Conservation (phyloP, 2,797 vertebrate genomes). For the Pygocentrus nattereri region DNA sequence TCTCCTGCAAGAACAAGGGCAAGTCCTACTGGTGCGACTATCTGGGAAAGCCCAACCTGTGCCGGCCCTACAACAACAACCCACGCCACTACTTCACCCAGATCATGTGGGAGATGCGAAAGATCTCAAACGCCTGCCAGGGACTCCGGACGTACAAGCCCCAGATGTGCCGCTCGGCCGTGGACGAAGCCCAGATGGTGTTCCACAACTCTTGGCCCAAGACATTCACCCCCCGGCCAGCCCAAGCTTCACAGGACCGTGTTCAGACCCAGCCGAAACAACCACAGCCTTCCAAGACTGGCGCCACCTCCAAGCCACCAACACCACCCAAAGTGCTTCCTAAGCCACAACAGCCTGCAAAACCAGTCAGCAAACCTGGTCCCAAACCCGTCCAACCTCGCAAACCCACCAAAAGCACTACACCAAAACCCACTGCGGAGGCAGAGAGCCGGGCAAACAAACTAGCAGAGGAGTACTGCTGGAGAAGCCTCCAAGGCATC, state of each 20-base stretch:
- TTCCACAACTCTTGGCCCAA: slow-evolving; percentile 73
- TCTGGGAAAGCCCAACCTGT: slow-evolving; percentile 79
- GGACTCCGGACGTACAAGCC: slow-evolving; percentile 76
- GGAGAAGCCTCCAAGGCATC: slow-evolving; percentile 83
- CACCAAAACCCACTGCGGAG: slow-evolving; percentile 46
- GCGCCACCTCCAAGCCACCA: slow-evolving; percentile 56
- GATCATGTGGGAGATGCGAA: slow-evolving; percentile 82
- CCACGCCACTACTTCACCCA: slow-evolving; percentile 87
- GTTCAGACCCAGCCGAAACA: slow-evolving; percentile 38
- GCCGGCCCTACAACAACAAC: slow-evolving; percentile 83
- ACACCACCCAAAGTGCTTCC: slow-evolving; percentile 41
- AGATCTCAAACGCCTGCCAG: slow-evolving; percentile 81
- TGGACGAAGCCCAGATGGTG: slow-evolving; percentile 81
- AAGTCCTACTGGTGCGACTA: slow-evolving; percentile 82
- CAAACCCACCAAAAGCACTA: slow-evolving; percentile 53
- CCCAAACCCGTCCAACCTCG: slow-evolving; percentile 32
- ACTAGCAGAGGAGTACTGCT: slow-evolving; percentile 84
- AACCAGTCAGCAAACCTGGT: slow-evolving; percentile 63
- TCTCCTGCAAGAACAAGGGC: slow-evolving; percentile 80
- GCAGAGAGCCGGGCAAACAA: slow-evolving; percentile 71
- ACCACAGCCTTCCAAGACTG: slow-evolving; percentile 32
- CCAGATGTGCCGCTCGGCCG: slow-evolving; percentile 81
- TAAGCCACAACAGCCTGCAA: slow-evolving; percentile 47
- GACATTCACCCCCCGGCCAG: slow-evolving; percentile 24
- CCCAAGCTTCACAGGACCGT: neutral